Percentiles rank a stretch among this genome's conserved stretches.
phyloP scores from a whole-genome alignment of 1,140 invertebrate genomes.

The Oncopodura yosiiana region DNA sequence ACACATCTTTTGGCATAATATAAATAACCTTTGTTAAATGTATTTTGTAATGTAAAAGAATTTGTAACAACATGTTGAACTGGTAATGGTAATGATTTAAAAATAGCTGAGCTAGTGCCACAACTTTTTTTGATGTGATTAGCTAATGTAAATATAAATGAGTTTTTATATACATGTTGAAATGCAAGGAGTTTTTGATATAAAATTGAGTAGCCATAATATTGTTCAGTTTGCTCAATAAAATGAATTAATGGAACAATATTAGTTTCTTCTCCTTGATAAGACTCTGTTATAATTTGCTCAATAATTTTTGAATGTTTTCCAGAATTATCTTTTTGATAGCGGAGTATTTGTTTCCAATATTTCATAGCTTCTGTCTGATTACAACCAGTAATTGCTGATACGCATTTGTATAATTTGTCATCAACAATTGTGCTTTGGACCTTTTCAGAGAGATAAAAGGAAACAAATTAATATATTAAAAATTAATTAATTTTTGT shows the following conservation, averaged over 20 bases:
- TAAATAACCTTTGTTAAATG: slow-evolving; percentile 18
- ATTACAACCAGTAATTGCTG: slow-evolving; percentile 14
- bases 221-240: slow-evolving; percentile 10
- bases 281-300: slow-evolving; percentile 13
- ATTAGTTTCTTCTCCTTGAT: slow-evolving; percentile 13
- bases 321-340: slow-evolving; percentile 1
- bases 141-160: slow-evolving; percentile 10
- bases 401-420: slow-evolving; percentile 15
- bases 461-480: not conserved
- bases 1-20: slow-evolving; percentile 25
- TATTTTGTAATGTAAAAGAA: slow-evolving; percentile 18
- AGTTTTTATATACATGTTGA: slow-evolving; percentile 17
- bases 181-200: slow-evolving; percentile 8
- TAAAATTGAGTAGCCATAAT: slow-evolving; percentile 14
- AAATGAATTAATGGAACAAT: slow-evolving; percentile 15
- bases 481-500: not conserved
- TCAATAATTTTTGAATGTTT: slow-evolving; percentile 6
- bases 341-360: slow-evolving; percentile 21
- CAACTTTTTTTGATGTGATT: slow-evolving; percentile 15
- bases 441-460: slow-evolving; percentile 4
- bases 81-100: slow-evolving; percentile 11
- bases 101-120: slow-evolving; percentile 6
- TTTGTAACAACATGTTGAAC: slow-evolving; percentile 6
- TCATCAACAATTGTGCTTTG: slow-evolving; percentile 23
- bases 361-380: slow-evolving; percentile 16